Evolutionary conservation across 2,888 invertebrate species (phyloP), one percentile per base, ranked within the genome.

Genomic region (Trichacis sp.): DNA sequence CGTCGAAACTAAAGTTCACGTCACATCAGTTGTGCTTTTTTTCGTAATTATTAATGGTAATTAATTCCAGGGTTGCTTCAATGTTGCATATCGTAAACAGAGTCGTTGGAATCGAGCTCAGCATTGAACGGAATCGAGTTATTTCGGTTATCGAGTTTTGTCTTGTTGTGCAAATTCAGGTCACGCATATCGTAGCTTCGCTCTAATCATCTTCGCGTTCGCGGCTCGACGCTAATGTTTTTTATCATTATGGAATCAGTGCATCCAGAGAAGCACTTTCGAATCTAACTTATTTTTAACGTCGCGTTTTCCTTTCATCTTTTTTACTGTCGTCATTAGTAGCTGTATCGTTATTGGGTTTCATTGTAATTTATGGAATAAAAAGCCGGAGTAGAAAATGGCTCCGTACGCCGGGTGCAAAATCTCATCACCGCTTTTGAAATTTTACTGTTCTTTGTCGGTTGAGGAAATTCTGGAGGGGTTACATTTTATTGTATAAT

Each of bases 231-330:
- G 24, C 46, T 46, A 29, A 24, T 46, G 29, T 14, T 24, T 46
- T 46, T 46, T 24, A 46, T 46, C 46, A 46, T 46, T 18, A 24
- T 24, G 9, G 14, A 46, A 46, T 46, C 46, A 20, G 24, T 46
- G 24, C 46, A 6, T 24, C 24, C 14, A 1, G 12, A 46, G 19
- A 24, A 43, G 14, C 46, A 29, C 46, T 46, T 24, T 46, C 46
- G 24, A 46, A 46, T 29, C 14, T 29, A n/a, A 17, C 24, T 20
- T 29, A 24, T 24, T 24, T 29, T 9, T 29, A n/a, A 40, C 24
- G 24, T 14, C 6, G 2, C 24, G 6, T 1, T 46, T 24, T 46
- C 5, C 24, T 46, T 46, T 9, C 24, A 19, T 24, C 46, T 12
- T 12, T 24, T 46, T 24, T 24, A 29, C 14, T 12, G 19, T 45